These are phyloP conservation scores for Centropyge bicolor DNA, from an alignment of 2,797 vertebrate species.

Conservation along the genomic window DNA sequence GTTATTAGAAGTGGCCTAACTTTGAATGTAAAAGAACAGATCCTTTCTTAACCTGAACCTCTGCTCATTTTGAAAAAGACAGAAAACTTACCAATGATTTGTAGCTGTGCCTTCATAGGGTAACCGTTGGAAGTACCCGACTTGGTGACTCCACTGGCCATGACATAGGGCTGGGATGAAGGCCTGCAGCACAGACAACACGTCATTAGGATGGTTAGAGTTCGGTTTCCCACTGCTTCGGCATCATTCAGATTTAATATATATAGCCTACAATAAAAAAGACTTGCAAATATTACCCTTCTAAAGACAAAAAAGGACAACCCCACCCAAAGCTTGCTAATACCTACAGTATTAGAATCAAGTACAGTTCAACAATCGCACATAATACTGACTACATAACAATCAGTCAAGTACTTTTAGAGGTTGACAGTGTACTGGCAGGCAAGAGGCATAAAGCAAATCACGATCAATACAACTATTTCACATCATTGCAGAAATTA, in stretches of 20 bases:
- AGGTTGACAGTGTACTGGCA: too few species aligned
- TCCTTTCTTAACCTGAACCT: neutral
- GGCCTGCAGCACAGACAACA: slow-evolving; percentile 79
- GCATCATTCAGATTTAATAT: slow-evolving; percentile 7
- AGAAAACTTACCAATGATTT: slow-evolving; percentile 90
- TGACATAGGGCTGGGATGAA: slow-evolving; percentile 87
- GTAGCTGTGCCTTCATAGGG: slow-evolving; percentile 97
- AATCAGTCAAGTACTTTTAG: neutral
- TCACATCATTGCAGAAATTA: too few species aligned
- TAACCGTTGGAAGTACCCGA: slow-evolving; percentile 88
- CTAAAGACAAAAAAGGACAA: neutral
- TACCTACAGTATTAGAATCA: neutral
- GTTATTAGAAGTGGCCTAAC: neutral
- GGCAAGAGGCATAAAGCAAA: too few species aligned
- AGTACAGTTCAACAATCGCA: neutral
- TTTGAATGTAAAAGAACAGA: neutral
- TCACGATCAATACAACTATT: too few species aligned
- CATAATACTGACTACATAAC: neutral
- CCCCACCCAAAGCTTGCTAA: neutral
- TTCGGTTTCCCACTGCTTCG: neutral
- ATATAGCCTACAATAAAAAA: neutral
- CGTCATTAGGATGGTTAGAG: slow-evolving; percentile 40
- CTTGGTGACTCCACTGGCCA: slow-evolving; percentile 90
- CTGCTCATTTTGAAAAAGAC: slow-evolving; percentile 4
- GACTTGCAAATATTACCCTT: neutral